Base-by-base conservation (phyloP, 2,888 invertebrate genomes). In the Onthophagus sagittarius region DNA sequence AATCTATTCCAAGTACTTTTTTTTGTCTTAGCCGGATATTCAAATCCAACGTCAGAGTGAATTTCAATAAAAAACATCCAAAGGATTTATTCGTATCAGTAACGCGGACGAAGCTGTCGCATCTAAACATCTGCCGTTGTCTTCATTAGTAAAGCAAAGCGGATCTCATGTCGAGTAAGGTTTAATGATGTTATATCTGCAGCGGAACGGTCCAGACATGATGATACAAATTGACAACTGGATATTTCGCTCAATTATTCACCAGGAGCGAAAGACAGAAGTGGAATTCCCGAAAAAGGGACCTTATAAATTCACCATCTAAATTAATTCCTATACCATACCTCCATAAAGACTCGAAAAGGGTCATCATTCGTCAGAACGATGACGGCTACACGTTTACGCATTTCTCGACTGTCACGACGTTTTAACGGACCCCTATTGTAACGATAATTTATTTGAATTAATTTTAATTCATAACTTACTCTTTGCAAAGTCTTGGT, bases 101-200 rank as follows among this genome's bases (percentile, higher is more conserved):
- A 53, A 53, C 39, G 39, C 39, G 39, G 39, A 53, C 39, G 39
- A 53, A 53, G 39, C 39, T 72, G 72, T 71, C 74, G 73, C 76
- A 76, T 76, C 76, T 74, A 53, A 76, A 77, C 77, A 81, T 81
- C 80, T 80, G 80, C 78, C 79, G 78, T 79, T 79, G 78, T 78
- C 78, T 82, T 83, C 82, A 81, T 82, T 83, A 82, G 79, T 77
- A 78, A 79, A 79, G 78, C 78, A 79, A 80, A 79, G 79, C 79
- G 77, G 77, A 78, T 79, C 79, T 79, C 79, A 81, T 78, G 80
- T 80, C 77, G 77, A 78, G 78, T 79, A 78, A 79, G 80, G 79
- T 81, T 80, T 82, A 82, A 83, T 82, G 82, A 82, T 80, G 81
- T 80, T 81, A 81, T 81, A 81, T 82, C 81, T 73, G 74, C 74